Base-by-base conservation (phyloP, 2,797 vertebrate genomes). In the Picus viridis region DNA sequence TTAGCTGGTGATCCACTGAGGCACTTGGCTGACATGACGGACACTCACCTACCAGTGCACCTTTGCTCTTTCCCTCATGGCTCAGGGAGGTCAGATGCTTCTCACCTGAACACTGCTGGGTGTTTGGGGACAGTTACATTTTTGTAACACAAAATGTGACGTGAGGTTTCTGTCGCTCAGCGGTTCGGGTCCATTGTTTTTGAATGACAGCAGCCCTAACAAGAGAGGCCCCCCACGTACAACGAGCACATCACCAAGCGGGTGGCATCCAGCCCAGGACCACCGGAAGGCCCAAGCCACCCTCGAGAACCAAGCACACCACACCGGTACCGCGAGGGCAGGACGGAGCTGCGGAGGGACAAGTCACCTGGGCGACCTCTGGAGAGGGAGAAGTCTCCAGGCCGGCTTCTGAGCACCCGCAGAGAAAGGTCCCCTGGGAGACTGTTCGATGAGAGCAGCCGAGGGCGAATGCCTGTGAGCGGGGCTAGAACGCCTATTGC, bases 181-280 rank as follows among this genome's bases (percentile, higher is more conserved):
- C 74, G 39, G 81, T 83, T 93, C 53, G 8, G 41, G 3, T 95
- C 78, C 41, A 87, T 97, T 95, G 26, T 95, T 96, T 96, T 89
- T 94, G 86, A 93, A 86, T 88, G 86, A 87, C 97, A 86, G 97
- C 96, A 99, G 99, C 96, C 99, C 99, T 5, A 99, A 99, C 97
- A 99, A 99, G 96, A 98, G 99, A 8, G 99, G 99, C 23, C 99
- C 99, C 99, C 99, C 23, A 98, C 99, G 6, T 99, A 99, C 97
- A 99, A 99, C n/a, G 99, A 99, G 98, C 99, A 99, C 98, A 99
- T 99, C 97, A 99, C 99, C 83, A 99, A 99, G 97, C 98, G 99
- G 2, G 98, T 99, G 95, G 99, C 99, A 2, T 98, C 98, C 59
- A 99, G 99, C 92, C 99, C 99, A 0, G 98, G 98, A 0, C 97